Conservation (phyloP, 2,113 vertebrate species). For the Antechinus flavipes region DNA sequence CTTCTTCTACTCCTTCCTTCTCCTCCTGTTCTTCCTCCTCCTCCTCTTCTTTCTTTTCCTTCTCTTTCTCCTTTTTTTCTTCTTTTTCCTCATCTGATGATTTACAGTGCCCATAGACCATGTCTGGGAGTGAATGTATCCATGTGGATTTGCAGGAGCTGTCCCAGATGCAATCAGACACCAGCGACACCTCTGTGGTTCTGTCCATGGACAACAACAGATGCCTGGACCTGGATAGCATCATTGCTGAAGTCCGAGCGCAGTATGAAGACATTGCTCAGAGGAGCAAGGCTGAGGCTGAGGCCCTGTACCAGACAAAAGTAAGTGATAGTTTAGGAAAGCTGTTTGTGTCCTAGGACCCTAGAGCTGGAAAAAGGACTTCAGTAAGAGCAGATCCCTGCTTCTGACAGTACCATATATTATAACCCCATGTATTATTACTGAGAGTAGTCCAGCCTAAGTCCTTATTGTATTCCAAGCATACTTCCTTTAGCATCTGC, state of each 20-base stretch:
- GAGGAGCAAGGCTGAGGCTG: slow-evolving; percentile 88
- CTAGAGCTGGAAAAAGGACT: neutral
- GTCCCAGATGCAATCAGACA: slow-evolving; percentile 88
- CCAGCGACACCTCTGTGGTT: slow-evolving; percentile 89
- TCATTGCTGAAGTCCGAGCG: slow-evolving; percentile 89
- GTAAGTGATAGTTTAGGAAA: slow-evolving; percentile 73
- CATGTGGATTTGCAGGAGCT: slow-evolving; percentile 84
- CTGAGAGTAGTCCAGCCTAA: neutral
- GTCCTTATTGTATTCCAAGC: neutral
- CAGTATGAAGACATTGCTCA: slow-evolving; percentile 91
- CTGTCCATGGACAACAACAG: slow-evolving; percentile 94
- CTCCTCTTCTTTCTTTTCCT: no score
- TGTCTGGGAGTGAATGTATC: neutral
- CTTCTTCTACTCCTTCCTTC: no score
- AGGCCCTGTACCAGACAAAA: slow-evolving; percentile 91
- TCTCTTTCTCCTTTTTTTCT: no score
- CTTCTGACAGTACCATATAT: neutral
- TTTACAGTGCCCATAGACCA: neutral
- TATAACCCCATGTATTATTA: neutral
- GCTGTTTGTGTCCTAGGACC: neutral
- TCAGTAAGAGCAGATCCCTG: neutral
- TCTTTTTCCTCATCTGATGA: no score
- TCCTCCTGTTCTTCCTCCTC: no score
- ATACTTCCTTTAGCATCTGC: neutral
- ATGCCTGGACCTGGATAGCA: slow-evolving; percentile 88